Evolutionary conservation across 2,113 vertebrate genomes (phyloP), one percentile per base, ranked within the genome.

Genomic region (Hemibagrus wyckioides): DNA sequence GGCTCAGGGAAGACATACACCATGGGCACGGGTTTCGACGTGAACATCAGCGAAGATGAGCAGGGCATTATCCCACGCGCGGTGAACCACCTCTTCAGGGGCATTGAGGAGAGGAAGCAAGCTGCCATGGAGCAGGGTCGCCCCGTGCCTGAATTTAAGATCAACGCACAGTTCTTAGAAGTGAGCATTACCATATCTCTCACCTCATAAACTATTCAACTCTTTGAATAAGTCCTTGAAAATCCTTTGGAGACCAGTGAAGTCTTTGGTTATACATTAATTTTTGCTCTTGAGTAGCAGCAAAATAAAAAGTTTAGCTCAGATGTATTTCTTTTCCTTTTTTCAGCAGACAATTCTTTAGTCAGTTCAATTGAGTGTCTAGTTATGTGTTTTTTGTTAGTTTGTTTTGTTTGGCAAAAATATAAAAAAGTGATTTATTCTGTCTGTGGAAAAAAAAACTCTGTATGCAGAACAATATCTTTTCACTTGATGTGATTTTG

Each of bases 1-100:
- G 98, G 98, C 85, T 97, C 98, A 76, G 98, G 98, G 50, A 99
- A 99, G 94, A 99, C 98, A 0, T 99, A 99, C 73, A 99, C 97
- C 73, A 99, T 99, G 98, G 98, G 98, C 84, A 99, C 98, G 14
- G 98, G 98, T 82, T 99, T 99, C 89, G 97, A 99, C 33, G 97
- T 99, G 88, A 98, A 94, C 94, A 96, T 98, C 85, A 94, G 90
- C 2, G 97, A 98, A 73, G 96, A 97, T n/a, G 98, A 99, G 52
- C 95, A 97, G 90, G 98, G 98, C 63, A 99, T 99, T 91, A 98
- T 99, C 91, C 96, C 98, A 0, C 96, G 98, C 13, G 98, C 98
- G 50, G 96, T 99, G 88, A 94, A 92, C 86, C 97, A 99, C 90
- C 96, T 99, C 92, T 99, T 97, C 92, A 95, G 92, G n/a, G 97